Conservation (phyloP, 1,140 invertebrate species). For the Penaeus chinensis region DNA sequence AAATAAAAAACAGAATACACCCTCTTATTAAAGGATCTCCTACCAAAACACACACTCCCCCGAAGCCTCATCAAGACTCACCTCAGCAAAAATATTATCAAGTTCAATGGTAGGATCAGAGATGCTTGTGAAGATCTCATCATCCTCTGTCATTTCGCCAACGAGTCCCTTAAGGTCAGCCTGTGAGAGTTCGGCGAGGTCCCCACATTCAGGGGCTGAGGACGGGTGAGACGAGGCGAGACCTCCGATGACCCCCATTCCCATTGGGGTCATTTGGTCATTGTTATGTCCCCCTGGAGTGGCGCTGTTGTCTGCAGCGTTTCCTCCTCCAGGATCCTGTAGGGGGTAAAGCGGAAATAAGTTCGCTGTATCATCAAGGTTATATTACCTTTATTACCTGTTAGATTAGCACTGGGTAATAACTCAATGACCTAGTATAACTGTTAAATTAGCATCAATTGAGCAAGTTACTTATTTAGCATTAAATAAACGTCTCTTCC, state of each 20-base stretch:
- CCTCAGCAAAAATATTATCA: conserved; percentile 70
- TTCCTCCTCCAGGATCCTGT: conserved; percentile 62
- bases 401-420: no score
- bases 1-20: no score
- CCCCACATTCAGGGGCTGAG: conserved; percentile 61
- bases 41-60: conserved; percentile 30
- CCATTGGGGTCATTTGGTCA: conserved; percentile 53
- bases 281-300: conserved; percentile 40
- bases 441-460: no score
- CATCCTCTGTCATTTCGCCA: conserved; percentile 74
- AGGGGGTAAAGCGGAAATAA: neutral
- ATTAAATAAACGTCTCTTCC: no score
- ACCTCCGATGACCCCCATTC: conserved; percentile 58
- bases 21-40: no score
- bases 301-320: conserved; percentile 41
- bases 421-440: no score
- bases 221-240: conserved; percentile 28
- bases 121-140: conserved; percentile 79
- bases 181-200: conserved; percentile 74
- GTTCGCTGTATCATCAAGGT: no score
- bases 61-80: conserved; percentile 66
- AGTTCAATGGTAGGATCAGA: conserved; percentile 76
- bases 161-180: conserved; percentile 77
- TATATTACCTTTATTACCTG: no score
- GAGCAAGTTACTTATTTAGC: no score